Conservation (phyloP, 2,797 vertebrate genomes). For the Clarias fuscus region DNA sequence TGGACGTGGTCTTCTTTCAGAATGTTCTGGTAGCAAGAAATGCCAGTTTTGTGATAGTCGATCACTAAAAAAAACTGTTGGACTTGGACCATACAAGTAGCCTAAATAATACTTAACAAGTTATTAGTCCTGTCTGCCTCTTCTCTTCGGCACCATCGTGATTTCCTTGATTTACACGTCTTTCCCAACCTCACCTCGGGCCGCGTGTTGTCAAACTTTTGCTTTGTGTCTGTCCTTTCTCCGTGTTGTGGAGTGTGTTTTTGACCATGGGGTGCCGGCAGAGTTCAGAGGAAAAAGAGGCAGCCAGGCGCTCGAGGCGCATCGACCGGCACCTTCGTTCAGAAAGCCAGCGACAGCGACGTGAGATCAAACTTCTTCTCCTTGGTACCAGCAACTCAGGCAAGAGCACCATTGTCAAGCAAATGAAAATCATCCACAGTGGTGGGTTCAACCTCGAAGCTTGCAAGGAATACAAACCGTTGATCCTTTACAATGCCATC, state of each 20-base stretch:
- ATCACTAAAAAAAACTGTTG: constrained; percentile 27
- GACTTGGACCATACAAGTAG: constrained; percentile 27
- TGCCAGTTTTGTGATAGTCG: background rate
- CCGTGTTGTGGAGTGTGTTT: constrained; percentile 8
- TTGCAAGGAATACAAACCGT: constrained; percentile 97
- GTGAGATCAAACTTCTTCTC: constrained; percentile 95
- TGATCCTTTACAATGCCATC: constrained; percentile 98
- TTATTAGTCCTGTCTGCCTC: constrained; percentile 34
- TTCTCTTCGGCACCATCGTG: constrained; percentile 16
- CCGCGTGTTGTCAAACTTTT: background rate
- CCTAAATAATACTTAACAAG: background rate
- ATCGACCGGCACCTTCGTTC: constrained; percentile 99
- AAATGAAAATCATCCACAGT: constrained; percentile 99
- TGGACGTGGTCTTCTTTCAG: constrained; percentile 65
- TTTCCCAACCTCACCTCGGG: background rate
- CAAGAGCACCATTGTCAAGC: constrained; percentile 98
- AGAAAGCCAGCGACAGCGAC: constrained; percentile 94
- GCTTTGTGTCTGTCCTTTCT: constrained; percentile 27
- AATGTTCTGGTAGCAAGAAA: constrained; percentile 44
- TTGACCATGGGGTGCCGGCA: constrained; percentile 99
- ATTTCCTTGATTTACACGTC: background rate
- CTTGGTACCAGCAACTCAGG: constrained; percentile 98
- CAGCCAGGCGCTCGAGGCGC: constrained; percentile 93
- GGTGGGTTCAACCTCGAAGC: constrained; percentile 98
- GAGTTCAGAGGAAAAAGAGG: constrained; percentile 99